Evolutionary conservation across 2,113 vertebrate genomes (phyloP).

Genomic region (Xiphorhynchus elegans): DNA sequence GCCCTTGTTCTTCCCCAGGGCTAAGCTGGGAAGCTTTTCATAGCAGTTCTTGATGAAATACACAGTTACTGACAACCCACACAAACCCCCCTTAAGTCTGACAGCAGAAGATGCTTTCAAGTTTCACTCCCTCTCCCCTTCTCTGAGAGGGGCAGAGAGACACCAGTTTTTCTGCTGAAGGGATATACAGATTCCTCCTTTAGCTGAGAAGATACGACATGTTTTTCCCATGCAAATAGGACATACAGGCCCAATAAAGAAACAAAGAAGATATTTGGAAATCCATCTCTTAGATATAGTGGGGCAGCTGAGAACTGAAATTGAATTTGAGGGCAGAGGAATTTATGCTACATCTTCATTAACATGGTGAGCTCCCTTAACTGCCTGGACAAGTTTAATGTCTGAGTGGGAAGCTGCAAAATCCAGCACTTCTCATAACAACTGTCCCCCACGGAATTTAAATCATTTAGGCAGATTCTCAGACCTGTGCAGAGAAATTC

Average conservation of each 20-base stretch:
- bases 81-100: background rate
- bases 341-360: background rate
- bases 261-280: background rate
- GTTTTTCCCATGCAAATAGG: background rate
- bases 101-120: background rate
- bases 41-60: background rate
- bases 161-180: background rate
- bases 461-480: background rate
- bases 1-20: background rate
- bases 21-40: background rate
- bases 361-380: background rate
- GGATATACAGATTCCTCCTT: background rate
- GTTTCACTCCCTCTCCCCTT: accelerated
- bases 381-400: background rate
- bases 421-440: background rate
- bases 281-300: accelerated
- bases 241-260: background rate
- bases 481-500: background rate
- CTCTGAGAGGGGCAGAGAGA: background rate
- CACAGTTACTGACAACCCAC: background rate
- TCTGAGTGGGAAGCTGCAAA: background rate
- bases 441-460: background rate
- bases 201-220: background rate
- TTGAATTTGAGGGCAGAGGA: background rate
- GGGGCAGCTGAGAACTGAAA: background rate